Conservation (phyloP, 37 sponge, comb jelly and placozoan genomes). For the Diacarnus erythraeanus region DNA sequence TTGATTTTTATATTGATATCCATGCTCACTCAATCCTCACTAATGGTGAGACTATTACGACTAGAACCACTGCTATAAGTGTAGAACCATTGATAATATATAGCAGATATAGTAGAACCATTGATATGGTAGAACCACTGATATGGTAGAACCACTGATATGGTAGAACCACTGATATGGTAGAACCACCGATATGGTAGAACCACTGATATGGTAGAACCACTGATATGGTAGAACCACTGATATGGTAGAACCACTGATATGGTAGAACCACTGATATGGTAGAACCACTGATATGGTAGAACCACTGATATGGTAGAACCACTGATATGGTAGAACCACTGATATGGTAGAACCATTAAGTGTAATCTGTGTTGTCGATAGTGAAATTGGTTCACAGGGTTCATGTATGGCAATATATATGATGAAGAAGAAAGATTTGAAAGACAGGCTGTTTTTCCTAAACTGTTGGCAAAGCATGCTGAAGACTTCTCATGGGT, state of each 20-base stretch:
- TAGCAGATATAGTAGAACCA: too few species aligned
- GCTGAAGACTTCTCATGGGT: constrained; percentile 95
- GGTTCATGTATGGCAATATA: constrained; percentile 97
- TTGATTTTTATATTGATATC: constrained; percentile 97
- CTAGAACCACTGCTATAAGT: too few species aligned
- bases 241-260: too few species aligned
- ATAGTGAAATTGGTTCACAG: constrained; percentile 18
- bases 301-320: background rate
- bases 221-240: too few species aligned
- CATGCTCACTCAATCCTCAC: constrained; percentile 96
- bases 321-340: background rate
- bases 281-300: too few species aligned
- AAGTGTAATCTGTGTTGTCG: background rate
- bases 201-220: too few species aligned
- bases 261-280: too few species aligned
- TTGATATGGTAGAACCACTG: too few species aligned
- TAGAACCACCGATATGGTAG: too few species aligned
- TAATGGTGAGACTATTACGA: constrained; percentile 77
- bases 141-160: too few species aligned
- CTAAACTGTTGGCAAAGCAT: constrained; percentile 80
- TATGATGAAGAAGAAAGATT: constrained; percentile 89
- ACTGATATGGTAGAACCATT: background rate
- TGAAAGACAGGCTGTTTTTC: constrained; percentile 87
- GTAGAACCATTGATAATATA: too few species aligned
- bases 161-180: too few species aligned